A percentile compares a stretch with the other conserved stretches of the same genome.
Conservation (phyloP, 2,113 vertebrate species). For the Albula goreensis region DNA sequence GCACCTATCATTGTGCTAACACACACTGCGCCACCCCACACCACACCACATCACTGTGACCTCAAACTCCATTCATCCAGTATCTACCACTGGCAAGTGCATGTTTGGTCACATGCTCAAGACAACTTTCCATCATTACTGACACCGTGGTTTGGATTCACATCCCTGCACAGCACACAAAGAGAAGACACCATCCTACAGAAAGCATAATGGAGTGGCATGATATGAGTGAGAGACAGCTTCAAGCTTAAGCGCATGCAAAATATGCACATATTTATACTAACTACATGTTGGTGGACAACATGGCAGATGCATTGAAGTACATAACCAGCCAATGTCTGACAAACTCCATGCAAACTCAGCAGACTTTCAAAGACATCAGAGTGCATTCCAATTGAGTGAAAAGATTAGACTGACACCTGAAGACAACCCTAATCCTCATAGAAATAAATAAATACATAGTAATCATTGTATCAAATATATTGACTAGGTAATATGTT, state of each 20-base stretch:
- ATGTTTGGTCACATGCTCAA: neutral
- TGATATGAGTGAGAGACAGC: neutral
- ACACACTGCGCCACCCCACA: neutral
- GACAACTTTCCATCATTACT: neutral
- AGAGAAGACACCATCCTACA: neutral
- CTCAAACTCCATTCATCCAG: neutral
- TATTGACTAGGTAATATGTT: too few relatives aligned
- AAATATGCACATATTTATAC: neutral
- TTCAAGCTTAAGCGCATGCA: neutral
- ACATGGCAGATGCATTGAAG: neutral
- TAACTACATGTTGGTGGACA: too few relatives aligned
- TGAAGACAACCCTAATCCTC: too few relatives aligned
- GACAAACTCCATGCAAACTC: neutral
- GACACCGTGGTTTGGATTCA: neutral
- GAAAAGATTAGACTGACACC: neutral
- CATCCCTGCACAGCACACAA: neutral
- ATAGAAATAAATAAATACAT: too few relatives aligned
- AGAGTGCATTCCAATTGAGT: neutral
- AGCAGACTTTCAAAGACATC: neutral
- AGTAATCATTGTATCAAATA: too few relatives aligned
- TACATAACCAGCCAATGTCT: neutral
- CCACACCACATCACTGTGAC: neutral
- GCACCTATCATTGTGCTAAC: constrained; percentile 8
- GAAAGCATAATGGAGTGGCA: neutral
- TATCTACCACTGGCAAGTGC: neutral